A percentile compares a stretch with the other conserved stretches of the same genome.
Evolutionary conservation across 2,113 vertebrate species (phyloP).

Genomic region (Nipponia nippon): DNA sequence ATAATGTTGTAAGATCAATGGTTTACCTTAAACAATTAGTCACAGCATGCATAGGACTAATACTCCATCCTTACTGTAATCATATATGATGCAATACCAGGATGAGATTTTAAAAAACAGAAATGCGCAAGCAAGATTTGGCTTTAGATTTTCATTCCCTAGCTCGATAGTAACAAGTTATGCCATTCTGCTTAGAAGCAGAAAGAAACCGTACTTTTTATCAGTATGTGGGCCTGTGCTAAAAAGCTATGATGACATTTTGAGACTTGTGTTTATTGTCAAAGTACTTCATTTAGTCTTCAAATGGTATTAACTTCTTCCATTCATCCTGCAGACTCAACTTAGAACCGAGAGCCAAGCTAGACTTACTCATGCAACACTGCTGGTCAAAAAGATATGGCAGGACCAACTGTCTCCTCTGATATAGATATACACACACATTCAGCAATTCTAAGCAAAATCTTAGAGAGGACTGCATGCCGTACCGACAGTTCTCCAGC

Average conservation of each 20-base stretch:
- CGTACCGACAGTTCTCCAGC: fast-evolving
- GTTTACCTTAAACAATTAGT: slow-evolving; percentile 61
- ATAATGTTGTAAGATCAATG: slow-evolving; percentile 44
- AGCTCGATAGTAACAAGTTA: background rate
- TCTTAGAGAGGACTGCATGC: background rate
- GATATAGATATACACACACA: fast-evolving
- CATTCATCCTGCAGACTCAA: background rate
- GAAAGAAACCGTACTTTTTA: background rate
- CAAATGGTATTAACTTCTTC: background rate
- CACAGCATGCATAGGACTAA: slow-evolving; percentile 18
- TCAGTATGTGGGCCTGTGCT: background rate
- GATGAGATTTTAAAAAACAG: background rate
- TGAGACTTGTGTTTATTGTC: background rate
- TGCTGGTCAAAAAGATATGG: background rate
- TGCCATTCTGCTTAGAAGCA: background rate
- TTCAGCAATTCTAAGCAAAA: background rate
- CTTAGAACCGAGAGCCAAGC: background rate
- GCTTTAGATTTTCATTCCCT: background rate
- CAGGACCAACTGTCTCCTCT: background rate
- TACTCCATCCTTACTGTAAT: background rate
- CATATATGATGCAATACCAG: background rate
- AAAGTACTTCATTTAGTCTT: background rate
- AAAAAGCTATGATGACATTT: background rate
- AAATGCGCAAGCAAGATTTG: background rate
- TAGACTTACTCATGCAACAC: background rate